Base-by-base conservation (phyloP, 2,888 invertebrate genomes). In the Pyrochroa serraticornis region DNA sequence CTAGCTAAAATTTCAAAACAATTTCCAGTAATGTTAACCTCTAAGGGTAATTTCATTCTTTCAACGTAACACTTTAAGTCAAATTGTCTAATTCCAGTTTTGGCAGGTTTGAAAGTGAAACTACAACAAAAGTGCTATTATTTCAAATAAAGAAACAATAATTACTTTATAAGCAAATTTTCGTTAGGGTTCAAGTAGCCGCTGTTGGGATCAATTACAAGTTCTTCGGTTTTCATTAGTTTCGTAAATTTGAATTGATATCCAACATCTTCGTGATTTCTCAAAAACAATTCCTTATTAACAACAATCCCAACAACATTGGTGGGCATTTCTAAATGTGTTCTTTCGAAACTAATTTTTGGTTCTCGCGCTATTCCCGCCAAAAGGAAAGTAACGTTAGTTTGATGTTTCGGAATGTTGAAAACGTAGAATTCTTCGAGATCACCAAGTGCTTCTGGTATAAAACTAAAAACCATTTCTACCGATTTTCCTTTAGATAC, bases 281-380 rank as follows among this genome's bases (percentile, higher is more conserved):
- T 80, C 47, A 88, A 68, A 9, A 75, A 67, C 1, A 85, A 75
- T 0, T 75, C 62, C 43, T 82, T 80, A 1, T 74, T 76, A 1
- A 81, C 77, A 1, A 80, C 81, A 50, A 82, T 80, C 67, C 87
- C 86, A 41, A 87, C 81, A 7, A 89, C 75, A 0, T 88, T 85
- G 56, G 87, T 83, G 60, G 83, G 82, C 70, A 90, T 82, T 43
- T 82, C 78, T 52, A 89, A 72, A 67, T 86, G 84, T 0, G 84
- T 83, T 14, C 83, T 81, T 12, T 83, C 79, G 70, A 88, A 86
- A 45, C 80, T 77, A 3, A 90, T 82, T 12, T 82, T 82, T 0
- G 90, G 87, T 66, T 89, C 88, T 54, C 82, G 78, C 0, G 87
- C 86, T 41, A 81, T 74, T 7, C 87, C 89, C 12, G 86, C 87